A percentile compares a stretch with the other conserved stretches of the same genome.
These are phyloP conservation scores for Leptinotarsa texana DNA, from an alignment of 1,140 invertebrate genomes.

Conservation along the genomic window DNA sequence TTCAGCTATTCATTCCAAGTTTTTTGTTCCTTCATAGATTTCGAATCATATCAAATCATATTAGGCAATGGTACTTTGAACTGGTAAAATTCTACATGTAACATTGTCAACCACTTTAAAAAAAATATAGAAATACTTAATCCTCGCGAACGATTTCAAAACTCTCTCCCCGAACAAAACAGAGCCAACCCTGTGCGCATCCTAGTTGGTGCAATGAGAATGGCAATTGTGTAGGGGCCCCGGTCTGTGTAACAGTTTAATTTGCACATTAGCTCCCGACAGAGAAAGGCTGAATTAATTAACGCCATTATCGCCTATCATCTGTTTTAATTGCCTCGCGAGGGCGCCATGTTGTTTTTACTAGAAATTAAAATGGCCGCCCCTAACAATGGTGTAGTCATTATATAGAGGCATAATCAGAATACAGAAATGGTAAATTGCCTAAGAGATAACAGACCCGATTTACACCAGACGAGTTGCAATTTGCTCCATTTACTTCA, in stretches of 20 bases:
- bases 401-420: slow-evolving; percentile 55
- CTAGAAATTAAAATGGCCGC: slow-evolving; percentile 57
- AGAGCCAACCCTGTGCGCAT: slow-evolving; percentile 8
- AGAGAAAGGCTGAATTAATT: slow-evolving; percentile 58
- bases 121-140: too few species aligned
- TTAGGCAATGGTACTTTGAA: too few species aligned
- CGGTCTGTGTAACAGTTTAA: slow-evolving; percentile 56
- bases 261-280: slow-evolving; percentile 56
- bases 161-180: background rate
- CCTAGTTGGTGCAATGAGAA: slow-evolving; percentile 28
- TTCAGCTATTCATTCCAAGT: too few species aligned
- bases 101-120: too few species aligned
- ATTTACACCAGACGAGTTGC: slow-evolving; percentile 44
- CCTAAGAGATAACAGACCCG: slow-evolving; percentile 52
- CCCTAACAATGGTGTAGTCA: slow-evolving; percentile 52
- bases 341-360: slow-evolving; percentile 56
- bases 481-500: slow-evolving; percentile 17
- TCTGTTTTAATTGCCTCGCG: slow-evolving; percentile 57
- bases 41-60: too few species aligned
- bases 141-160: too few species aligned
- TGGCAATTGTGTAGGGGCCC: slow-evolving; percentile 52
- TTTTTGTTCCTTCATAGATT: too few species aligned
- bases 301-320: slow-evolving; percentile 58
- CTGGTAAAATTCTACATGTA: too few species aligned
- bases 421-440: slow-evolving; percentile 57